Evolutionary conservation across 2,888 invertebrate genomes (phyloP).

Genomic region (Thumatha senex): DNA sequence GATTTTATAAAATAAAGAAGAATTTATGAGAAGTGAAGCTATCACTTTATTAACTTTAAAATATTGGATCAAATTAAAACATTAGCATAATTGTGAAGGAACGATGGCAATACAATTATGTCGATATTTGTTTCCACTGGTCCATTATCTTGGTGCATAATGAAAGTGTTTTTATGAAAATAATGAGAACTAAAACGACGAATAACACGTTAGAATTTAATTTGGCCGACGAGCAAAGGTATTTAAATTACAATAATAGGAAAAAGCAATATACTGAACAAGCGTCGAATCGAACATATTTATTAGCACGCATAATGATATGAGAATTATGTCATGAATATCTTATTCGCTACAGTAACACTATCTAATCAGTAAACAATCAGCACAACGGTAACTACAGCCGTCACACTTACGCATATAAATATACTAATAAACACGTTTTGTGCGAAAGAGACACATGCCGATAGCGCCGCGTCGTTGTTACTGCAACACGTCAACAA

Average conservation of each 20-base stretch:
- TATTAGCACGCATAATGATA: conserved; percentile 13
- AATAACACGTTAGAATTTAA: no score
- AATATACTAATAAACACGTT: background rate
- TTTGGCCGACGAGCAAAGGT: no score
- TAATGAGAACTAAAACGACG: no score
- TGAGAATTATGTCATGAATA: background rate
- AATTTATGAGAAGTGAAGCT: no score
- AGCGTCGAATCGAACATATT: conserved; percentile 14
- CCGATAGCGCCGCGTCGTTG: conserved; percentile 6
- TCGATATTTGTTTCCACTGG: no score
- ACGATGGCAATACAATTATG: no score
- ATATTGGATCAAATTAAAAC: no score
- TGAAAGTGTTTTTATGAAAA: no score
- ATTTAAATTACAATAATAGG: conserved; percentile 3
- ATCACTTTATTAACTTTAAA: no score
- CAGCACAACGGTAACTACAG: conserved; percentile 11
- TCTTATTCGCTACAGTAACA: conserved; percentile 32
- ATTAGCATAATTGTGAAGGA: no score
- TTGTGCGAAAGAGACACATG: conserved; percentile 26
- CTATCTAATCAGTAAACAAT: conserved; percentile 26
- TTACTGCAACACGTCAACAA: conserved; percentile 35
- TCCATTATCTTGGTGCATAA: no score
- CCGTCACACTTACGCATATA: conserved; percentile 11
- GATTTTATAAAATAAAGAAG: no score
- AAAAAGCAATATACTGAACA: conserved; percentile 4